Conservation (phyloP, 2,113 vertebrate species). For the Anarhynchus alexandrinus region DNA sequence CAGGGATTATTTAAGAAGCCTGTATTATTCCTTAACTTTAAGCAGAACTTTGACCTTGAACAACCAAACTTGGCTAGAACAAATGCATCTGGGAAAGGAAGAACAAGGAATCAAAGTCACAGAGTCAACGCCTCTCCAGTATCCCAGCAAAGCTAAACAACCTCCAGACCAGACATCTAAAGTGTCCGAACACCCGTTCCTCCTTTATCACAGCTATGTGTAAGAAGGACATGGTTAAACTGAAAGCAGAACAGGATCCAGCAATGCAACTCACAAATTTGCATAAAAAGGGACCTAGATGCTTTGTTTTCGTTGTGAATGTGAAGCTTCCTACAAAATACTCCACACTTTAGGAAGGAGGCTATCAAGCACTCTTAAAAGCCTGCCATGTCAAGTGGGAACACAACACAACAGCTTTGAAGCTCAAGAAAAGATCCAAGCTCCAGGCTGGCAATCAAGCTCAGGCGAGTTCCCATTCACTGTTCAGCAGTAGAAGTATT, state of each 20-base stretch:
- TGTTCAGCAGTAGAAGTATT: neutral
- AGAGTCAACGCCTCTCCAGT: neutral
- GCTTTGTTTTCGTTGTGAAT: neutral
- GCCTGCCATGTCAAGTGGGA: neutral
- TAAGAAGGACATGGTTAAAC: neutral
- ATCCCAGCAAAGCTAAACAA: neutral
- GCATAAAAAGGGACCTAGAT: neutral
- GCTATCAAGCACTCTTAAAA: neutral
- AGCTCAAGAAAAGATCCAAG: neutral
- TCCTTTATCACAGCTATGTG: neutral
- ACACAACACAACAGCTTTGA: neutral
- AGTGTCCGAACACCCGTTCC: neutral
- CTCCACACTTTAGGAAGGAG: neutral
- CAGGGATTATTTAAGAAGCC: neutral
- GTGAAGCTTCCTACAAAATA: neutral
- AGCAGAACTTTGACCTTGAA: neutral
- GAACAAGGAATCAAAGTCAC: neutral
- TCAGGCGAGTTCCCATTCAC: neutral
- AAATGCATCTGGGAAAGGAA: neutral
- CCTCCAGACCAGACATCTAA: neutral
- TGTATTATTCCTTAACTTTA: neutral
- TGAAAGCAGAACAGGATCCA: neutral
- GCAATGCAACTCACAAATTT: neutral
- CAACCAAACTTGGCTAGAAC: neutral
- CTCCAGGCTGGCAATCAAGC: neutral